Conservation (phyloP, 2,797 vertebrate genomes). For the Siniperca scherzeri region DNA sequence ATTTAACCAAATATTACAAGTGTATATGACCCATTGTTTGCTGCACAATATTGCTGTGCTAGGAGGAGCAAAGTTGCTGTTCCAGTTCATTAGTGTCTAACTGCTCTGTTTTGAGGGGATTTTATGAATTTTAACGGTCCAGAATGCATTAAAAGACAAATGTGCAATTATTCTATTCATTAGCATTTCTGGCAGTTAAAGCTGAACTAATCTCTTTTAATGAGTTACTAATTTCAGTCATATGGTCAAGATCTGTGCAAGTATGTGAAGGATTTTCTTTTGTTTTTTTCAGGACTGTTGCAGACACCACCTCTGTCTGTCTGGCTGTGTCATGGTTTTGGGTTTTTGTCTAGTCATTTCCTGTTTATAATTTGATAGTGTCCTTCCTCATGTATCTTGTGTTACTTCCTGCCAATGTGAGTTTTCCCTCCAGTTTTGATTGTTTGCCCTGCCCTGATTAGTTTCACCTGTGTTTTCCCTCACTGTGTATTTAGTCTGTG, state of each 20-base stretch:
- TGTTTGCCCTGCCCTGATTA: too few species aligned
- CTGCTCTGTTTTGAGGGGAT: conserved; percentile 19
- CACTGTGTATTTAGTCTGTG: too few species aligned
- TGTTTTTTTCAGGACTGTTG: conserved; percentile 1
- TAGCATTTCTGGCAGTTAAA: conserved; percentile 49
- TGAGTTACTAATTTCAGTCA: conserved; percentile 51
- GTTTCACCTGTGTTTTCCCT: too few species aligned
- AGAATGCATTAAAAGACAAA: conserved; percentile 42
- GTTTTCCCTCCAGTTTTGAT: too few species aligned
- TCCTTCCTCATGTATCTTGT: too few species aligned
- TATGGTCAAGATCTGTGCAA: conserved; percentile 36
- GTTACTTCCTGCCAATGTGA: too few species aligned
- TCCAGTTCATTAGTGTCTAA: conserved; percentile 12
- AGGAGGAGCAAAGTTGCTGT: not conserved
- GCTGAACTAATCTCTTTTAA: conserved; percentile 57
- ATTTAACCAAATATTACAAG: not conserved
- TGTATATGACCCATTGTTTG: not conserved
- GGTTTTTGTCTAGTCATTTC: too few species aligned
- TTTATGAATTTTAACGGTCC: conserved; percentile 30
- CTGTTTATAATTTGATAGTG: too few species aligned
- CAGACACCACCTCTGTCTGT: conserved; percentile 5
- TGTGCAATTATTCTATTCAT: conserved; percentile 51
- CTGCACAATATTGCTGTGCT: not conserved
- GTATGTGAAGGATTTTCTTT: conserved; percentile 33
- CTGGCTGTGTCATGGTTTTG: not conserved